Evolutionary conservation across 2,797 vertebrate genomes (phyloP), one percentile per base, ranked within the genome.

Genomic region (Cyclura pinguis): DNA sequence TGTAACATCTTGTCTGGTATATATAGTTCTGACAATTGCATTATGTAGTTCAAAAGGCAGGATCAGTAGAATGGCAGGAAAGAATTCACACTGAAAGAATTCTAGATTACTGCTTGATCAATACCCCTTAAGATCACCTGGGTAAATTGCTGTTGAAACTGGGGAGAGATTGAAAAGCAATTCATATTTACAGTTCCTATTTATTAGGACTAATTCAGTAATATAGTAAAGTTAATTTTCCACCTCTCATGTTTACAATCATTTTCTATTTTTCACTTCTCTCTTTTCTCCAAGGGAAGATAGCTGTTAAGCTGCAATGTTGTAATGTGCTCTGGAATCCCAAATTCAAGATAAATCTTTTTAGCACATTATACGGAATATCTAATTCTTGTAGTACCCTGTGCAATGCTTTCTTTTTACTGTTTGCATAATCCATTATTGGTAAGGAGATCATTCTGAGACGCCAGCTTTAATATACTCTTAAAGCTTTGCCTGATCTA

Each of bases 321-420:
- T 93, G 85, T 83, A 69, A 94, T 91, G 86, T 83, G 84, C 89
- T 93, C 86, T 93, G 90, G 85, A 94, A 93, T 93, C 85, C 85
- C 52, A 94, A 95, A 94, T 91, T 95, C 38, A 91, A 91, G 84
- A 92, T 93, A 91, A 90, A 90, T 91, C 74, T 93, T 96, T 96
- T 92, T 55, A 95, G 59, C 72, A 91, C 76, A 76, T 91, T 93
- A 62, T 86, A 83, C 80, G 59, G 82, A 94, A 89, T 94, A 89
- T 72, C 22, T 93, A 93, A 92, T 92, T 92, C 82, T 83, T 91
- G 84, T 9, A 88, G 80, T 35, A 92, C 64, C 50, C 42, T 93
- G 32, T 88, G 73, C 88, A 94, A 94, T 81, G 1, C 20, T 73
- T 95, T 87, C 22, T 90, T 95, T 92, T 90, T 85, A 88, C 42